Conservation (phyloP, 1,140 invertebrate genomes). For the Pseudomyrmex flavicornis region DNA sequence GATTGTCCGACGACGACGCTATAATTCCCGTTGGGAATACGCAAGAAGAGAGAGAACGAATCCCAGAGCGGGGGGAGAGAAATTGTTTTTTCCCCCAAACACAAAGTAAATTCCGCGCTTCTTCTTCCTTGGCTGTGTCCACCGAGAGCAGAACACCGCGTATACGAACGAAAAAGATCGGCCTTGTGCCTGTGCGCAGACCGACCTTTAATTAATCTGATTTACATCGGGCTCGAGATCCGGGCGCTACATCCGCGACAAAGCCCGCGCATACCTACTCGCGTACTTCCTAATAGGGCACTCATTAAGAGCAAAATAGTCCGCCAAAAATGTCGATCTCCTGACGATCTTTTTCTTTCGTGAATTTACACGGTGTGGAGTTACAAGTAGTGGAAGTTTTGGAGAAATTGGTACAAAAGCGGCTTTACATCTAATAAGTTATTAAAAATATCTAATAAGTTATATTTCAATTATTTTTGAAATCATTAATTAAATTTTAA, state of each 20-base stretch:
- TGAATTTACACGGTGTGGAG: not conserved
- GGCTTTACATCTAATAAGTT: not conserved
- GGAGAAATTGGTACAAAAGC: too few species aligned
- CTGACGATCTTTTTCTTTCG: not conserved
- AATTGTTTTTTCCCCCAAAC: not conserved
- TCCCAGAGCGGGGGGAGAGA: not conserved
- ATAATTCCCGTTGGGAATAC: slow-evolving; percentile 17
- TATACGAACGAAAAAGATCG: slow-evolving; percentile 50
- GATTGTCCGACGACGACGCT: slow-evolving; percentile 4
- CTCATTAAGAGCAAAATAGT: slow-evolving; percentile 75
- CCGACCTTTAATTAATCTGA: slow-evolving; percentile 74
- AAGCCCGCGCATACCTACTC: slow-evolving; percentile 62
- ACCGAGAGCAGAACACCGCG: not conserved
- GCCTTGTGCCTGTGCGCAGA: not conserved
- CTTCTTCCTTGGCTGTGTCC: not conserved
- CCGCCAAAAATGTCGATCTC: slow-evolving; percentile 60
- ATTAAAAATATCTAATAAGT: not conserved
- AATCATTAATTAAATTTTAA: not conserved
- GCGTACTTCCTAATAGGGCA: slow-evolving; percentile 77
- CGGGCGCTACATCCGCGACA: slow-evolving; percentile 63
- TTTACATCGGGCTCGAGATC: slow-evolving; percentile 72
- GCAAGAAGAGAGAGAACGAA: not conserved
- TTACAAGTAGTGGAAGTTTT: not conserved
- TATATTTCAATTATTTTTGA: not conserved
- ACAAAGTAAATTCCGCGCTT: slow-evolving; percentile 49